These are phyloP conservation scores for Melanotus villosus DNA, from an alignment of 2,888 invertebrate species.

Conservation along the genomic window DNA sequence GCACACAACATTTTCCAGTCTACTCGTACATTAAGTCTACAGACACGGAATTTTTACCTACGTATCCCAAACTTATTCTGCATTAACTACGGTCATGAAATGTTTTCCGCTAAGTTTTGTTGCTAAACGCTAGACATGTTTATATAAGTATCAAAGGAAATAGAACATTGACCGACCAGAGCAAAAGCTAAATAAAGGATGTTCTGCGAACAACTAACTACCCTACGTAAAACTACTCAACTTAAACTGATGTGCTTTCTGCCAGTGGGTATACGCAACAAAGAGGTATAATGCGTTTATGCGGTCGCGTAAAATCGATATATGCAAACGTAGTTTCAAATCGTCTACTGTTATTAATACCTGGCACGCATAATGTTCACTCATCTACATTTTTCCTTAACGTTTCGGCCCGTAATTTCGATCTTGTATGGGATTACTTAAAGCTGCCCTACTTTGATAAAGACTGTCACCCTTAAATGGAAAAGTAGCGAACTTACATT, in stretches of 20 bases:
- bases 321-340: constrained; percentile 39
- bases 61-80: too few relatives aligned
- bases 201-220: neutral
- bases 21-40: too few relatives aligned
- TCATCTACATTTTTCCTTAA: constrained; percentile 8
- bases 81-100: too few relatives aligned
- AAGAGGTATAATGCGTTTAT: constrained; percentile 40
- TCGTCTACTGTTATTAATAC: constrained; percentile 31
- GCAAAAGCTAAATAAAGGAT: neutral
- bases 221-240: neutral
- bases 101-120: too few relatives aligned
- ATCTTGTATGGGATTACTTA: neutral
- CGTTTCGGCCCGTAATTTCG: neutral
- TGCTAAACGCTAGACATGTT: too few relatives aligned
- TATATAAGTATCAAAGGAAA: too few relatives aligned
- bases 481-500: too few relatives aligned
- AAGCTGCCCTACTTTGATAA: too few relatives aligned
- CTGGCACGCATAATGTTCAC: constrained; percentile 32
- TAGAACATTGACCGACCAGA: too few relatives aligned
- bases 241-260: neutral
- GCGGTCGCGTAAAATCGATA: constrained; percentile 38
- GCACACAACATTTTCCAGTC: too few relatives aligned
- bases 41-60: too few relatives aligned
- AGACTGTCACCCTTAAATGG: too few relatives aligned
- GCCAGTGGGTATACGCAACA: constrained; percentile 21